These are phyloP conservation scores for Acanthurus lineatus DNA, from an alignment of 2,797 vertebrate species.

Conservation along the genomic window DNA sequence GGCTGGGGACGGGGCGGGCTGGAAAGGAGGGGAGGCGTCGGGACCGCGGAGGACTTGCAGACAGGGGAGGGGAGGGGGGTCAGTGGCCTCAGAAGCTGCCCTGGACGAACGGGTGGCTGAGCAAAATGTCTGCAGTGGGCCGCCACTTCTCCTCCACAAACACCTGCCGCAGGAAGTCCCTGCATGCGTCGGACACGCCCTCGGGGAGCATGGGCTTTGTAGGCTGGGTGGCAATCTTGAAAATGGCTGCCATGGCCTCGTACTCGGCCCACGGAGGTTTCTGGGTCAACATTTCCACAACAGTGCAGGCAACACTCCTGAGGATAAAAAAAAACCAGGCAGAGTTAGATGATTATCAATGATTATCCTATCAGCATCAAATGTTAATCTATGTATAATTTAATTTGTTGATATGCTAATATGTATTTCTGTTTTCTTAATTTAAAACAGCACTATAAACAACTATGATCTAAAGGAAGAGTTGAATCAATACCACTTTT, in stretches of 20 bases:
- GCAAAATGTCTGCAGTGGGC: conserved; percentile 90
- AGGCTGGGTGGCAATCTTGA: conserved; percentile 95
- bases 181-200: conserved; percentile 87
- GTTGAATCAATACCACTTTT: background rate
- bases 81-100: conserved; percentile 86
- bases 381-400: background rate
- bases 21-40: conserved; percentile 58
- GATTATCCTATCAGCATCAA: background rate
- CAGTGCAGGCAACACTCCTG: conserved; percentile 94
- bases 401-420: background rate
- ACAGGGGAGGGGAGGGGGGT: conserved; percentile 44
- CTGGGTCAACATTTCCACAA: conserved; percentile 96
- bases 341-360: background rate
- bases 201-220: conserved; percentile 92
- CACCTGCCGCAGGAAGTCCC: conserved; percentile 92
- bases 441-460: background rate
- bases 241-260: conserved; percentile 96
- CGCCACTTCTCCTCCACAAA: conserved; percentile 94
- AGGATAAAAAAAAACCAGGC: conserved; percentile 26
- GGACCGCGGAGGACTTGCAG: conserved; percentile 40
- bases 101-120: conserved; percentile 90
- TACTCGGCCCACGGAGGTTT: conserved; percentile 95
- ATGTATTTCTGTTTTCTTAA: background rate
- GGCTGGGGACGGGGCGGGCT: conserved; percentile 62
- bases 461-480: background rate